Percentiles rank a stretch among this genome's conserved stretches.
Conservation (phyloP, 2,113 vertebrate species). For the Protomyctophum bolini region DNA sequence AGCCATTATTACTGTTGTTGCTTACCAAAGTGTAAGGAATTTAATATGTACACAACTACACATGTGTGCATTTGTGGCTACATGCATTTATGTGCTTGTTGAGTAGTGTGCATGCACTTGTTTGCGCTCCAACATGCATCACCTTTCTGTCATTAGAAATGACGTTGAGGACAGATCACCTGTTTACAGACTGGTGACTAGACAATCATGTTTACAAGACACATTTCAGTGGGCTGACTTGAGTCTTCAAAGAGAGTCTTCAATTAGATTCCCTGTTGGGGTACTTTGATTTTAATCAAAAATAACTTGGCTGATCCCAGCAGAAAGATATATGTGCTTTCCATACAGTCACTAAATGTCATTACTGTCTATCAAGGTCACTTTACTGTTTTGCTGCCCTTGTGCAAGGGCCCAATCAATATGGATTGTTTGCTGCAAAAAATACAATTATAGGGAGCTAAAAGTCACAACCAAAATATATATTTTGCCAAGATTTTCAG, state of each 20-base stretch:
- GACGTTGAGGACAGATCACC: constrained; percentile 16
- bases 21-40: too few relatives aligned
- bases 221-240: constrained; percentile 2
- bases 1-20: too few relatives aligned
- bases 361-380: too few relatives aligned
- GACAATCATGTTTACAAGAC: constrained; percentile 2
- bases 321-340: neutral
- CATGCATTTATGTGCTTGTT: neutral
- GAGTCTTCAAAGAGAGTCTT: constrained; percentile 5
- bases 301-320: constrained; percentile 39
- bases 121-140: constrained; percentile 3
- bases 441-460: too few relatives aligned
- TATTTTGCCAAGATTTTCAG: too few relatives aligned
- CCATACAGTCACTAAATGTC: too few relatives aligned
- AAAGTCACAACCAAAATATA: too few relatives aligned
- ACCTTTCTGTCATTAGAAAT: constrained; percentile 6
- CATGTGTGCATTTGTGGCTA: too few relatives aligned
- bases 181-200: constrained; percentile 6
- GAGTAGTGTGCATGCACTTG: neutral
- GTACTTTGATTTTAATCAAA: constrained; percentile 37
- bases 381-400: too few relatives aligned
- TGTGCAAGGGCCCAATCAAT: too few relatives aligned
- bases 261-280: constrained; percentile 6
- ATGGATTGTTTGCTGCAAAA: too few relatives aligned
- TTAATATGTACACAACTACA: too few relatives aligned